Evolutionary conservation across 2,888 invertebrate genomes (phyloP).

Genomic region (Cephus runcator): DNA sequence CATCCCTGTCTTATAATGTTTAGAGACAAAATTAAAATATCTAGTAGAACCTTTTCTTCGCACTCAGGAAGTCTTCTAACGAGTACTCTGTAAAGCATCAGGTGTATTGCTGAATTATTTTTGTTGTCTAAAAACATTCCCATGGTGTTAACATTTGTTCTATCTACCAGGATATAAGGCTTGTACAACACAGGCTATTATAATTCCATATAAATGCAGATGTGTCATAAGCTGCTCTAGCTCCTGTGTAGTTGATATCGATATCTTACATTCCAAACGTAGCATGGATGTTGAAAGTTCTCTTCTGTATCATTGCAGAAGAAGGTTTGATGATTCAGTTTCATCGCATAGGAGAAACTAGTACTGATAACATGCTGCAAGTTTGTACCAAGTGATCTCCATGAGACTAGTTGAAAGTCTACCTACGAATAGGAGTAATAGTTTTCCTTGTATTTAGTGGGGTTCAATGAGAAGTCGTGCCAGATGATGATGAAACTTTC

Average conservation of each 20-base stretch:
- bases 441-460: too few species aligned
- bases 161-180: conserved; percentile 47
- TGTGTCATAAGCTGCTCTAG: conserved; percentile 33
- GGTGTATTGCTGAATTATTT: conserved; percentile 31
- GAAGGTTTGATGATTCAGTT: conserved; percentile 27
- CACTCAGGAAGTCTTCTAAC: conserved; percentile 39
- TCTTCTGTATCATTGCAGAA: conserved; percentile 46
- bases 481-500: too few species aligned
- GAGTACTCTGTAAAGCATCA: conserved; percentile 36
- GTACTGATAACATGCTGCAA: conserved; percentile 66
- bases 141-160: conserved; percentile 36
- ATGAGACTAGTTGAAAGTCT: conserved; percentile 66
- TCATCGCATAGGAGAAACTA: conserved; percentile 46
- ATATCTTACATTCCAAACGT: conserved; percentile 43
- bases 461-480: too few species aligned
- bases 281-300: conserved; percentile 42
- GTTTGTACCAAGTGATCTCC: conserved; percentile 65
- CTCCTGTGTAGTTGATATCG: conserved; percentile 41
- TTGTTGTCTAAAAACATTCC: conserved; percentile 42
- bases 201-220: conserved; percentile 36
- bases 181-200: conserved; percentile 40
- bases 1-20: too few species aligned
- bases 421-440: conserved; percentile 50
- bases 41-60: conserved; percentile 45
- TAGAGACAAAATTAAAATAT: conserved; percentile 24